Evolutionary conservation across 2,797 vertebrate species (phyloP).

Genomic region (Rhynchotus rufescens): DNA sequence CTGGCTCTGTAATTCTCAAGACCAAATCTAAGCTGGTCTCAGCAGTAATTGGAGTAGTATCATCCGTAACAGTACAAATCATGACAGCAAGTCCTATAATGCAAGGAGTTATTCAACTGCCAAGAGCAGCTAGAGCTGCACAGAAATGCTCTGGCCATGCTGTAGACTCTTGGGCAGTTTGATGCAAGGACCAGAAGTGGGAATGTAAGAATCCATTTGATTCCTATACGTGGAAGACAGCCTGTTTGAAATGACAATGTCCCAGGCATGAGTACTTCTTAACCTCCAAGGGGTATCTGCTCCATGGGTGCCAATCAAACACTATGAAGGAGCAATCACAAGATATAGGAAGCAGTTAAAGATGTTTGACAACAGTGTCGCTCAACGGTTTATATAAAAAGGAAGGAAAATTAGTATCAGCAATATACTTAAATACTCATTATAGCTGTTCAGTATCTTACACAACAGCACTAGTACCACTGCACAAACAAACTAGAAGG

Average conservation of each 20-base stretch:
- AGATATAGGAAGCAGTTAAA: neutral
- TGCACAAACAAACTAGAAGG: neutral
- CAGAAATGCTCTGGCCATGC: neutral
- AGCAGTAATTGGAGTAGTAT: neutral
- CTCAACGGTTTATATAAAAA: neutral
- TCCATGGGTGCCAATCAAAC: neutral
- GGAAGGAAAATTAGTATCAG: neutral
- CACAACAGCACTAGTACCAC: neutral
- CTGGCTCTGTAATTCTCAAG: neutral
- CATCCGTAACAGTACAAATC: neutral
- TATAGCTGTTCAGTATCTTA: neutral
- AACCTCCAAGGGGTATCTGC: neutral
- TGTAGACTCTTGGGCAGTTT: accelerated
- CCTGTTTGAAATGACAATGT: neutral
- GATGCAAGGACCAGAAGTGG: neutral
- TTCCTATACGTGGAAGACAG: too few relatives aligned
- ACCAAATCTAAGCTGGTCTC: neutral
- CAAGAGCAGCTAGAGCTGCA: neutral
- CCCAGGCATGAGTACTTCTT: neutral
- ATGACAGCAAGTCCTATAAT: neutral
- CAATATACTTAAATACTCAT: neutral
- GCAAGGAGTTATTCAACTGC: neutral
- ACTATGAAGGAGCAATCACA: neutral
- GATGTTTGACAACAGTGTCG: neutral
- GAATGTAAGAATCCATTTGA: neutral